Conservation (phyloP, 35 echinoderm and acorn worm genomes). For the Heliocidaris erythrogramma region DNA sequence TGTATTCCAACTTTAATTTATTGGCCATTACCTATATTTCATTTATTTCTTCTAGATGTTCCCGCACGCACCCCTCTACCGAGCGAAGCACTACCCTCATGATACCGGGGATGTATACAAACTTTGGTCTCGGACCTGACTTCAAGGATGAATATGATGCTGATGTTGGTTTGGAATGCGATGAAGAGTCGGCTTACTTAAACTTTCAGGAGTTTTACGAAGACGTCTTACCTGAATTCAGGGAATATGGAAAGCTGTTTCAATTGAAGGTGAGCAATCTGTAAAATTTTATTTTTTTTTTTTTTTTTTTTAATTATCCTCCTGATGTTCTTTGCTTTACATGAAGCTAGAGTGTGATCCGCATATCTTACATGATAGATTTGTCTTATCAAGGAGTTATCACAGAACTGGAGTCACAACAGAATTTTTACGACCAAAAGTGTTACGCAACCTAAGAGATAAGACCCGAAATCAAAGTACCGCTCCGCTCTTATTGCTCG, state of each 20-base stretch:
- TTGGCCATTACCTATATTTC: background rate
- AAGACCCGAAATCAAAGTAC: no score
- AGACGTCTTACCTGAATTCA: slow-evolving; percentile 87
- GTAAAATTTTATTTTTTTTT: no score
- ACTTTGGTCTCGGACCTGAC: slow-evolving; percentile 80
- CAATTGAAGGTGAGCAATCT: slow-evolving; percentile 77
- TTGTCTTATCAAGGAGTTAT: no score
- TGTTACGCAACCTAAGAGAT: no score
- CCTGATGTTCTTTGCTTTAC: no score
- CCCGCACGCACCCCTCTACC: slow-evolving; percentile 67
- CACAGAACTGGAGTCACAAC: no score
- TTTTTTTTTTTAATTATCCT: no score
- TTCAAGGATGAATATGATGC: slow-evolving; percentile 89
- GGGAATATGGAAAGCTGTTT: slow-evolving; percentile 77
- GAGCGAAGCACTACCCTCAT: slow-evolving; percentile 68
- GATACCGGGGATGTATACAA: slow-evolving; percentile 77
- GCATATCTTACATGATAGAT: no score
- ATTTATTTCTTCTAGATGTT: slow-evolving; percentile 69
- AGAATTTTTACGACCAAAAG: no score
- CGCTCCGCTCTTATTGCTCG: no score
- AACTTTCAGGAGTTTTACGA: slow-evolving; percentile 86
- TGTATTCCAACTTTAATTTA: no score
- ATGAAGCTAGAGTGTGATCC: no score
- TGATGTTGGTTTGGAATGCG: slow-evolving; percentile 92
- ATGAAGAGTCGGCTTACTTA: slow-evolving; percentile 72